Evolutionary conservation across 2,113 vertebrate genomes (phyloP).

Genomic region (Platycercus adscitus): DNA sequence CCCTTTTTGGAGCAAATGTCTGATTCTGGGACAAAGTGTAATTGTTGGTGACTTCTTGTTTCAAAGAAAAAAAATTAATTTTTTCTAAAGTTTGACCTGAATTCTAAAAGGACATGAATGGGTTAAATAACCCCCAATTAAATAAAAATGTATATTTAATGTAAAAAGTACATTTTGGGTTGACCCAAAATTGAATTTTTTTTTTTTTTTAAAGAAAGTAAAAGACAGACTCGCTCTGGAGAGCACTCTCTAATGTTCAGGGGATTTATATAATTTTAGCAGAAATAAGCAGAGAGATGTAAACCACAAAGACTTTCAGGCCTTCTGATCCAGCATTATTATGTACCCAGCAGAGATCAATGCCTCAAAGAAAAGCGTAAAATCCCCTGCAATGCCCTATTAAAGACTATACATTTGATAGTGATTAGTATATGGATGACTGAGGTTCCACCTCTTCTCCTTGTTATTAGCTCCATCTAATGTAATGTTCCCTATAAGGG

Average conservation of each 20-base stretch:
- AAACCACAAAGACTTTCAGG: constrained; percentile 37
- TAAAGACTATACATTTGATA: not conserved
- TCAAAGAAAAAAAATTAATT: not conserved
- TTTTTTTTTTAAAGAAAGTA: not conserved
- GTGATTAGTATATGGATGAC: not conserved
- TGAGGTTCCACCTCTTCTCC: constrained; percentile 15
- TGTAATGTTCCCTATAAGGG: not conserved
- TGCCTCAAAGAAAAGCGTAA: constrained; percentile 10
- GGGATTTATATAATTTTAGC: not conserved
- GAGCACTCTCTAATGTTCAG: not conserved
- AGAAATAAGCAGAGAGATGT: constrained; percentile 8
- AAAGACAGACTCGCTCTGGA: not conserved
- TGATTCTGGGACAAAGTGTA: not conserved
- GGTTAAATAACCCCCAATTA: not conserved
- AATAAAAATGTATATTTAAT: not conserved
- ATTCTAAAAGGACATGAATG: not conserved
- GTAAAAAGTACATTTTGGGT: not conserved
- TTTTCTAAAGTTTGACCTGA: not conserved
- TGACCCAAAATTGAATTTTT: not conserved
- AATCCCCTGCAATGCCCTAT: constrained; percentile 6
- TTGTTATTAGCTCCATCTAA: not conserved
- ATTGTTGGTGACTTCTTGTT: not conserved
- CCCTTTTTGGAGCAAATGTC: not conserved
- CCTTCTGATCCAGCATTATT: constrained; percentile 32
- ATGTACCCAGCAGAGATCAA: constrained; percentile 34